A percentile compares a stretch with the other conserved stretches of the same genome.
phyloP scores from a whole-genome alignment of 2,797 vertebrate species.

The Aphelocoma californica region DNA sequence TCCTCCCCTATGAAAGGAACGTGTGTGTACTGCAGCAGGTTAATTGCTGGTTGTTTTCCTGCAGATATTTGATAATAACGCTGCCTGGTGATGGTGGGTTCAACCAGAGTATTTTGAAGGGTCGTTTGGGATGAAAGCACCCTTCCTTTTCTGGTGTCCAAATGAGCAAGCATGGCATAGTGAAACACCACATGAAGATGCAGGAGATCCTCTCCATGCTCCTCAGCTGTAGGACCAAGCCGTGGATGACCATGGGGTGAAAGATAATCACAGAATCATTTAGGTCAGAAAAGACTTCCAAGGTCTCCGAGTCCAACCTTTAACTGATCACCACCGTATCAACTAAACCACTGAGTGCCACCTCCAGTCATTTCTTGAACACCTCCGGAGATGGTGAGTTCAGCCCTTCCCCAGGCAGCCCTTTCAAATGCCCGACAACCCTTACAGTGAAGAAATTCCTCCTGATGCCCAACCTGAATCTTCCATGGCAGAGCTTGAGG shows the following conservation, averaged over 20 bases:
- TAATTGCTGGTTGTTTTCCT: neutral
- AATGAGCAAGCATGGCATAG: neutral
- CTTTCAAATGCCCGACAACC: neutral
- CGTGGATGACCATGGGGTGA: neutral
- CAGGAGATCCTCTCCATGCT: neutral
- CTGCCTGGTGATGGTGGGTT: neutral
- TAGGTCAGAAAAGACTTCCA: neutral
- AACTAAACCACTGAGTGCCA: neutral
- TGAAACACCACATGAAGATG: neutral
- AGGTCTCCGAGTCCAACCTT: neutral
- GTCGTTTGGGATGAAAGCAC: neutral
- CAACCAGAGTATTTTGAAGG: neutral
- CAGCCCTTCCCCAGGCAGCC: neutral
- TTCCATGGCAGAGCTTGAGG: rapidly evolving
- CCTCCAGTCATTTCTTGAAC: neutral
- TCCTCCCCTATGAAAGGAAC: neutral
- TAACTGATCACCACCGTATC: neutral
- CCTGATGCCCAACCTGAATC: no score
- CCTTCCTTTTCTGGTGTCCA: neutral
- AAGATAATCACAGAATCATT: neutral
- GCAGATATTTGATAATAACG: neutral
- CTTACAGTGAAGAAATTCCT: neutral
- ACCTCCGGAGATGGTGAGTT: neutral
- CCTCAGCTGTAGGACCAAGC: neutral
- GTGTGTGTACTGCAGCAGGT: constrained; percentile 6